Percentiles rank a stretch among this genome's conserved stretches.
phyloP scores from a whole-genome alignment of 1,140 invertebrate species.

The Atta texana region DNA sequence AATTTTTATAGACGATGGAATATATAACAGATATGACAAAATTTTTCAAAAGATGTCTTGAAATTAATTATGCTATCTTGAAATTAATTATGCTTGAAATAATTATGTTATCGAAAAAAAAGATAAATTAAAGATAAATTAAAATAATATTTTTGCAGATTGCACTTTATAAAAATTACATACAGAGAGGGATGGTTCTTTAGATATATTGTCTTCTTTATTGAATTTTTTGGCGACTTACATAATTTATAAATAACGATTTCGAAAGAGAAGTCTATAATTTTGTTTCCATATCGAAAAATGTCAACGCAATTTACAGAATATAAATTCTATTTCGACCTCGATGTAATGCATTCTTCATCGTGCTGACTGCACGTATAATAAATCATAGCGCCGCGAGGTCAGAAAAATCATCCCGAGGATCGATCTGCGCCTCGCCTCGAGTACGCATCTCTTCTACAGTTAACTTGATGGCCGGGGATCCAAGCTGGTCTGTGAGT shows the following conservation, averaged over 20 bases:
- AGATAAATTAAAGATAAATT: not conserved
- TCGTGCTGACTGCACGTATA: slow-evolving; percentile 1
- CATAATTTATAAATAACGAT: not conserved
- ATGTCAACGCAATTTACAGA: not conserved
- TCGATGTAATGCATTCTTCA: slow-evolving; percentile 12
- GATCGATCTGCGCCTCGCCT: slow-evolving; percentile 52
- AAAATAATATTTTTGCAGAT: not conserved
- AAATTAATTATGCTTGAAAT: too few relatives aligned
- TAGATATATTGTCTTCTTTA: not conserved
- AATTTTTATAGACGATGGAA: not conserved
- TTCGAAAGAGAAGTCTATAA: not conserved
- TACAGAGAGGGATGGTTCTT: not conserved
- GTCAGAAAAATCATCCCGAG: slow-evolving; percentile 52
- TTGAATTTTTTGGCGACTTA: not conserved
- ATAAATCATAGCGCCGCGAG: slow-evolving; percentile 53
- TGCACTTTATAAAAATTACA: not conserved
- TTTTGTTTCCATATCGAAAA: not conserved
- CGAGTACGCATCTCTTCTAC: slow-evolving; percentile 52
- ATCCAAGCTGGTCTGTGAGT: slow-evolving; percentile 37
- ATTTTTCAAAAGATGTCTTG: not conserved
- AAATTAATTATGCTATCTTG: not conserved
- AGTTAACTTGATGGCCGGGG: slow-evolving; percentile 44
- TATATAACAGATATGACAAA: not conserved
- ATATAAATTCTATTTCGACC: slow-evolving; percentile 8
- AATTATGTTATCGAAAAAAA: not conserved